Evolutionary conservation across 2,888 invertebrate species (phyloP).

Genomic region (Cacoxenus indagator): DNA sequence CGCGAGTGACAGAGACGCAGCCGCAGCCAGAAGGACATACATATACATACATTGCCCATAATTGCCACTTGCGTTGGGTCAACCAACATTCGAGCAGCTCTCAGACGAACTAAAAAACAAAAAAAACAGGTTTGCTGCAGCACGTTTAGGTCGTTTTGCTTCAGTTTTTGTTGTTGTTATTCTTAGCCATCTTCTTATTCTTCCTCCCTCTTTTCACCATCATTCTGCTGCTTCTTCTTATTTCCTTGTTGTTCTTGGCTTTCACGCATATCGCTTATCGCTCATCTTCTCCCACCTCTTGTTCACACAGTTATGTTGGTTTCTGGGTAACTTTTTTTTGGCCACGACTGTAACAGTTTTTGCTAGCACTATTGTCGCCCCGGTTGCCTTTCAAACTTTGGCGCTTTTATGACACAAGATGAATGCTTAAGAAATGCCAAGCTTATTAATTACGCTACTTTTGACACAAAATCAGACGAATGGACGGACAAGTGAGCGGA

Average conservation of each 20-base stretch:
- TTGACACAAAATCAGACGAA: not conserved
- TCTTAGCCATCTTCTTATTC: not conserved
- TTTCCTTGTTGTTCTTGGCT: not conserved
- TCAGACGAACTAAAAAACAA: no score
- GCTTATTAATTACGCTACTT: not conserved
- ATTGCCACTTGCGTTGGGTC: no score
- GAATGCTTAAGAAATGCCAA: not conserved
- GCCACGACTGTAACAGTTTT: not conserved
- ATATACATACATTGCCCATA: no score
- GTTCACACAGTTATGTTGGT: not conserved
- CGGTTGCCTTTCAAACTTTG: not conserved
- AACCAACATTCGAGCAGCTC: no score
- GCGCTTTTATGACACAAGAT: not conserved
- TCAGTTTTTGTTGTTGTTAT: not conserved
- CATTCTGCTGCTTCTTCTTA: not conserved
- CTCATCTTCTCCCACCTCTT: not conserved
- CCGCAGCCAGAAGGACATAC: no score
- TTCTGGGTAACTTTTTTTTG: not conserved
- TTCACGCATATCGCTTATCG: constrained; percentile 1
- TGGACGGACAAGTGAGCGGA: not conserved
- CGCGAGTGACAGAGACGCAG: no score
- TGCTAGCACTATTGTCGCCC: not conserved
- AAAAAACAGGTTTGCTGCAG: no score
- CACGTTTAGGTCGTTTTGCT: no score
- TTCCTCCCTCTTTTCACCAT: no score